Evolutionary conservation across 2,888 invertebrate genomes (phyloP).

Genomic region (Amaurobius ferox): DNA sequence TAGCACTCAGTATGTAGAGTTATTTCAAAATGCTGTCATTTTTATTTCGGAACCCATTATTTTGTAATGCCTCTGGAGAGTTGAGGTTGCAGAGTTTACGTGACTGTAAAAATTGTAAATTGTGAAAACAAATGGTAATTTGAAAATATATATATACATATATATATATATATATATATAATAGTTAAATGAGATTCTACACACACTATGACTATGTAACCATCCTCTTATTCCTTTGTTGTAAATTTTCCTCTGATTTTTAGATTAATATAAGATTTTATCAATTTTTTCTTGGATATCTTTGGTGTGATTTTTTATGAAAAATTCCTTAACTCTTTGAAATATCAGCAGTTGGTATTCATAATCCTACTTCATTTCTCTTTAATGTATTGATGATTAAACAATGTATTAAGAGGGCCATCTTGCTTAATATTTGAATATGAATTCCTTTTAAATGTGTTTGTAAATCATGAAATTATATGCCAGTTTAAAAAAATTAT

Average conservation of each 20-base stretch:
- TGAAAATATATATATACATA: slow-evolving; percentile 64
- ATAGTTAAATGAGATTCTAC: slow-evolving; percentile 49
- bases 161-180: slow-evolving; percentile 62
- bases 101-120: slow-evolving; percentile 72
- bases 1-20: slow-evolving; percentile 71
- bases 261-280: slow-evolving; percentile 71
- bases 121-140: slow-evolving; percentile 57
- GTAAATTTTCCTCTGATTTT: slow-evolving; percentile 66
- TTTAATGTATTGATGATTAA: background rate
- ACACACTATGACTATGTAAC: slow-evolving; percentile 52
- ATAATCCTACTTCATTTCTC: background rate
- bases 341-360: background rate
- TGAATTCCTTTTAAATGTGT: background rate
- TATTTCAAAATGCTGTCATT: slow-evolving; percentile 67
- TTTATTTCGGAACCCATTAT: slow-evolving; percentile 69
- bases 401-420: background rate
- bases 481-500: background rate
- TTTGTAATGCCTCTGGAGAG: slow-evolving; percentile 70
- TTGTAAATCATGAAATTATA: background rate
- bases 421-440: slow-evolving; percentile 5
- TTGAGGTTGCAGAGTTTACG: slow-evolving; percentile 64
- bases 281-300: slow-evolving; percentile 46
- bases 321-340: background rate
- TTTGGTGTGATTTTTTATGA: slow-evolving; percentile 30
- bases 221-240: slow-evolving; percentile 33